These are phyloP conservation scores for Holacanthella duospinosa DNA, from an alignment of 2,888 invertebrate genomes.

Conservation along the genomic window DNA sequence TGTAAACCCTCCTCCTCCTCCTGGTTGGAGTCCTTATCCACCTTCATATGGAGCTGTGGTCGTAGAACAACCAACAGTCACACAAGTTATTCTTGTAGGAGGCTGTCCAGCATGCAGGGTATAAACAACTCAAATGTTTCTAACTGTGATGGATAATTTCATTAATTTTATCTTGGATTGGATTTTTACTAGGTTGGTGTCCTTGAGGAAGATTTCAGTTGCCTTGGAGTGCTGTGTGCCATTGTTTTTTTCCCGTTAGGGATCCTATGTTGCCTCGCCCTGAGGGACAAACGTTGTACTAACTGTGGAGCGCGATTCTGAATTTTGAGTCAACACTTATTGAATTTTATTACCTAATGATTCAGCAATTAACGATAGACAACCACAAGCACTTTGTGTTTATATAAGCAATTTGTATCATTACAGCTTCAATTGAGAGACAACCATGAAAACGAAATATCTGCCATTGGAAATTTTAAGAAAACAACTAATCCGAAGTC, in stretches of 20 bases:
- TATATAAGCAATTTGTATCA: too few species aligned
- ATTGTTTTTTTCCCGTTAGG: slow-evolving; percentile 79
- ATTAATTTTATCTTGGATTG: background rate
- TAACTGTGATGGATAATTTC: background rate
- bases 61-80: slow-evolving; percentile 44
- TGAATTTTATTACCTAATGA: too few species aligned
- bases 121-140: slow-evolving; percentile 34
- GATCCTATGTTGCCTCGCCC: slow-evolving; percentile 70
- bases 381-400: too few species aligned
- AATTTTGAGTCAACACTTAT: background rate
- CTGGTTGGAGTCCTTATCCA: slow-evolving; percentile 5
- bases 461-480: too few species aligned
- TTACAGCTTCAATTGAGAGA: too few species aligned
- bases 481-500: too few species aligned
- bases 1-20: background rate
- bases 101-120: slow-evolving; percentile 80
- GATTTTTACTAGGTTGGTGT: slow-evolving; percentile 55
- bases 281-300: slow-evolving; percentile 72
- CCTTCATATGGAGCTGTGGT: slow-evolving; percentile 24
- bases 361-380: too few species aligned
- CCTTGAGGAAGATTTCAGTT: slow-evolving; percentile 76
- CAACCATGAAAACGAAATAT: too few species aligned
- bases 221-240: slow-evolving; percentile 70
- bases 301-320: slow-evolving; percentile 61
- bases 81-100: slow-evolving; percentile 70